Evolutionary conservation across 2,797 vertebrate genomes (phyloP), one percentile per base, ranked within the genome.

Genomic region (Gallinago stenura): DNA sequence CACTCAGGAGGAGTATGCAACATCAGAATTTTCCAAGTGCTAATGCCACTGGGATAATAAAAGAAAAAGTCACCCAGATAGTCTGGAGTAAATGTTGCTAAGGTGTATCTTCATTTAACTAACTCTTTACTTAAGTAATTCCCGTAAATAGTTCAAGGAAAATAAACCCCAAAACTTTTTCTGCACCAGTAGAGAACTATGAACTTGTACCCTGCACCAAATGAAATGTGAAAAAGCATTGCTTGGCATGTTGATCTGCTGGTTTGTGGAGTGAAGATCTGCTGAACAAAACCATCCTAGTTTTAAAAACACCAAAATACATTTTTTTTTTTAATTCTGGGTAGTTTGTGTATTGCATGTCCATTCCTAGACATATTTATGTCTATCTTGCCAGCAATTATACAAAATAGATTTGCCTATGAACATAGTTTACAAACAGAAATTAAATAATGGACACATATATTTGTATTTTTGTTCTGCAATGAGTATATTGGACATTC

Each of bases 351-450:
- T 93, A 95, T 35, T 48, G 31, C 50, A 91, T 80, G 54, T 39
- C 78, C 61, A 73, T 93, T 97, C 80, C 87, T 88, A 96, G 92
- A 93, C 77, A 95, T 87, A 95, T 92, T 97, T 97, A 93, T 56
- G n/a, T 96, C 66, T 95, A 57, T 94, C 89, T 94, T 96, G 91
- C 86, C 93, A 96, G 89, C 87, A 97, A 92, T 94, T 87, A 96
- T 4, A 97, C 85, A 94, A 93, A 96, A 93, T 22, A 57, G 83
- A 93, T 95, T 95, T 57, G 53, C 56, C 14, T 25, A 43, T 69
- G 60, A 96, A 84, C 45, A 93, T 15, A 89, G 5, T 89, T 92
- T 94, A 92, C 58, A 91, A 96, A 89, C 26, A 87, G 86, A 92
- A 96, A 91, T 33, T 45, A 75, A 87, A 77, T 80, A 93, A 95